These are phyloP conservation scores for Pseudococcus viburni DNA, from an alignment of 2,888 invertebrate genomes.

Conservation along the genomic window DNA sequence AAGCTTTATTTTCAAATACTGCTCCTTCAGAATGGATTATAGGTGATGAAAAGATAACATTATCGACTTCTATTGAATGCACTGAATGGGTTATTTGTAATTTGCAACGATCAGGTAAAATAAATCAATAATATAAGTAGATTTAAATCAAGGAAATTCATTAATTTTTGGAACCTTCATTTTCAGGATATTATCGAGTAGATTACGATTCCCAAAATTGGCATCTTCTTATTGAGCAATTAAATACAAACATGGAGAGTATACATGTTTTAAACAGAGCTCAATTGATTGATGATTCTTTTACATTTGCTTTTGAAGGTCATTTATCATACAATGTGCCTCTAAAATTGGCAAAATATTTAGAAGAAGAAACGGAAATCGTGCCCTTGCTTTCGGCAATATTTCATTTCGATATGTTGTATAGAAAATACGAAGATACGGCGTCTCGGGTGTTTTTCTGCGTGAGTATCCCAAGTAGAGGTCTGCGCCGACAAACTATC, in stretches of 20 bases:
- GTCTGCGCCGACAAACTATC: too few species aligned
- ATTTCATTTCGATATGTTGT: constrained; percentile 53
- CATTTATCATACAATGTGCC: constrained; percentile 76
- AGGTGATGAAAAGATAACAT: constrained; percentile 67
- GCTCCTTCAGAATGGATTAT: constrained; percentile 69
- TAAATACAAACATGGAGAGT: constrained; percentile 75
- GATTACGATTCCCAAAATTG: constrained; percentile 82
- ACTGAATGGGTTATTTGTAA: constrained; percentile 77
- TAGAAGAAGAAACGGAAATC: constrained; percentile 79
- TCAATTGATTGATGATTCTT: constrained; percentile 85
- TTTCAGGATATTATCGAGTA: constrained; percentile 77
- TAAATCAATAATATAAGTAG: not conserved
- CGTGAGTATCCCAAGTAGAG: too few species aligned
- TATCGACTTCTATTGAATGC: not conserved
- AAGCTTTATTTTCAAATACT: constrained; percentile 67
- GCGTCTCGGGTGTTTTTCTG: not conserved
- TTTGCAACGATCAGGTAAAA: constrained; percentile 75
- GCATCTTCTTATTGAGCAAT: constrained; percentile 78
- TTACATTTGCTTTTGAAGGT: constrained; percentile 80
- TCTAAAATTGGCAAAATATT: constrained; percentile 79
- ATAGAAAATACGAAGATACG: constrained; percentile 50
- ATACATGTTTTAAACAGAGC: constrained; percentile 77
- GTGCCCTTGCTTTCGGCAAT: constrained; percentile 73
- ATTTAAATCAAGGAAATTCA: too few species aligned
- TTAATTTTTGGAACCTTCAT: not conserved